phyloP scores from a whole-genome alignment of 1,140 invertebrate genomes.

The Rhyacophila brunnea region DNA sequence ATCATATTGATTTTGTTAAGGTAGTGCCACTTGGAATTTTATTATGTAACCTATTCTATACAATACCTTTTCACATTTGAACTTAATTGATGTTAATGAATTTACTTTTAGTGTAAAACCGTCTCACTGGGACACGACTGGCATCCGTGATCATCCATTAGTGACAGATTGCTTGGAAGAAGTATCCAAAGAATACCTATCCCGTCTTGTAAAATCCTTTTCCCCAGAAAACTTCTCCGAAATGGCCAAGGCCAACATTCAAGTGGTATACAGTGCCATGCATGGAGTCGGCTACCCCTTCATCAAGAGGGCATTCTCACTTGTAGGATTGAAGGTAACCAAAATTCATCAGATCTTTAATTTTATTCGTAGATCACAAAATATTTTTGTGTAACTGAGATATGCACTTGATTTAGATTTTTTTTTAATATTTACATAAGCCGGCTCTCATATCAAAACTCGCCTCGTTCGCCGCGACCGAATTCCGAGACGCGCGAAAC shows the following conservation, averaged over 20 bases:
- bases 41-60: too few relatives aligned
- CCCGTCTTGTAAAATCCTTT: constrained; percentile 56
- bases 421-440: too few relatives aligned
- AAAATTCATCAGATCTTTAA: constrained; percentile 4
- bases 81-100: too few relatives aligned
- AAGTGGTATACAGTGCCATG: constrained; percentile 93
- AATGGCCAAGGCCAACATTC: constrained; percentile 64
- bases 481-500: too few relatives aligned
- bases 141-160: constrained; percentile 48
- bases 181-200: constrained; percentile 67
- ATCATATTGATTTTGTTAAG: too few relatives aligned
- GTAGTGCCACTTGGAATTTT: too few relatives aligned
- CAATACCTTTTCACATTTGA: too few relatives aligned
- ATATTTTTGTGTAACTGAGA: too few relatives aligned
- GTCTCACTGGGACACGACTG: constrained; percentile 45
- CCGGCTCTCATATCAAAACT: too few relatives aligned
- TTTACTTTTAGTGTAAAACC: constrained; percentile 48
- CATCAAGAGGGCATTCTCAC: constrained; percentile 72
- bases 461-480: too few relatives aligned
- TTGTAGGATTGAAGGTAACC: constrained; percentile 73
- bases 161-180: constrained; percentile 59
- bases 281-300: constrained; percentile 93
- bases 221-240: constrained; percentile 52
- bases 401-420: too few relatives aligned
- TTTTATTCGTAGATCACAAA: background rate